Evolutionary conservation across 1,140 invertebrate species (phyloP), one percentile per base, ranked within the genome.

Genomic region (Acromyrmex echinatior): DNA sequence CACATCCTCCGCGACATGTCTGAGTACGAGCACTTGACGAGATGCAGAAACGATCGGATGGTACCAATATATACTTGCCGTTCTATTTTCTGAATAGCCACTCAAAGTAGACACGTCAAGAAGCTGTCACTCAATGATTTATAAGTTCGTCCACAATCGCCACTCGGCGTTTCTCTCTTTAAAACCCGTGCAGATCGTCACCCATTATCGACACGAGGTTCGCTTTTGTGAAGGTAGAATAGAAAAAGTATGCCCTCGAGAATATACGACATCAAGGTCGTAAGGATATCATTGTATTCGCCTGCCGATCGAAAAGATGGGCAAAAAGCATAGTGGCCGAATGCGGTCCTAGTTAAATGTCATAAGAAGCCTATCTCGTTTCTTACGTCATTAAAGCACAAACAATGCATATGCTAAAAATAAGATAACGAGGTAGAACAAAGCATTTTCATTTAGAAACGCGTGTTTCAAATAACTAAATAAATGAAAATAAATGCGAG

Each of bases 111-210:
- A 92, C 80, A 73, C 92, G 93, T 92, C 89, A 90, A 90, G 71
- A 80, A 82, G 70, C 92, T 94, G 94, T 95, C 93, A 93, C 90
- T 90, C 88, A 81, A 88, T 94, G 94, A 95, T 95, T 95, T 95
- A 95, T 95, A 93, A 90, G 87, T 90, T 87, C 89, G 92, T 92
- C 91, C 87, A 86, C 86, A 92, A 89, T 92, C 56, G 35, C 92
- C 88, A 89, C 60, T 31, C 65, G 31, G 31, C 31, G n/a, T 1
- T 16, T 31, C 25, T 51, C 71, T 86, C 76, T 80, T 88, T 80
- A 65, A 74, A 87, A 31, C 53, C 65, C 65, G 88, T 60, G n/a
- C 78, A 62, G 58, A 39, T 79, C 53, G 56, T 45, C 25, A 53
- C 16, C 2, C 56, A 56, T 86, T 88, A 74, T 81, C 63, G 51